phyloP scores from a whole-genome alignment of 1,140 invertebrate genomes.

The Ephestia elutella region DNA sequence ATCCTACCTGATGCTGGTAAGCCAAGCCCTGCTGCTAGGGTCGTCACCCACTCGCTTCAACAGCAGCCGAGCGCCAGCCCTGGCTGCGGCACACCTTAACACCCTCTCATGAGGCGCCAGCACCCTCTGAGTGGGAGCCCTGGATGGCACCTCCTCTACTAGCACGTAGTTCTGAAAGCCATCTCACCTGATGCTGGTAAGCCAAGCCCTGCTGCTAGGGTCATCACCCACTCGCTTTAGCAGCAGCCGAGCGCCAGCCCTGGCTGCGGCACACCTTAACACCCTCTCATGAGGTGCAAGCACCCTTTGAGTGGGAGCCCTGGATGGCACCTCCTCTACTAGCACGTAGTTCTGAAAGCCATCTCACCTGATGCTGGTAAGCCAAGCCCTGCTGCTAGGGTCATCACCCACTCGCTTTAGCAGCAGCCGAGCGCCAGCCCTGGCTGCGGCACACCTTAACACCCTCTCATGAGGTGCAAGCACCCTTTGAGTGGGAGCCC shows the following conservation, averaged over 20 bases:
- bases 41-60: constrained; percentile 92
- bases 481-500: constrained; percentile 83
- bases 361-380: constrained; percentile 80
- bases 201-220: constrained; percentile 92
- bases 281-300: constrained; percentile 89
- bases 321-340: no score
- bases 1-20: constrained; percentile 80
- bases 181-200: constrained; percentile 80
- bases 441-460: constrained; percentile 81
- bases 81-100: constrained; percentile 88
- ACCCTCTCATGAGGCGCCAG: constrained; percentile 89
- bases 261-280: constrained; percentile 88
- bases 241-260: constrained; percentile 84
- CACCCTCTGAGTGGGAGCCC: constrained; percentile 83
- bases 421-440: constrained; percentile 82
- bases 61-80: constrained; percentile 84
- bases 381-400: constrained; percentile 92
- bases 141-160: no score
- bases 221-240: constrained; percentile 92
- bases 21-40: constrained; percentile 92
- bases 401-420: constrained; percentile 92
- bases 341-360: no score
- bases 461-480: constrained; percentile 89
- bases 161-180: no score
- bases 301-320: constrained; percentile 83